These are phyloP conservation scores for Bombus soroeensis DNA, from an alignment of 1,140 invertebrate species.

Conservation along the genomic window DNA sequence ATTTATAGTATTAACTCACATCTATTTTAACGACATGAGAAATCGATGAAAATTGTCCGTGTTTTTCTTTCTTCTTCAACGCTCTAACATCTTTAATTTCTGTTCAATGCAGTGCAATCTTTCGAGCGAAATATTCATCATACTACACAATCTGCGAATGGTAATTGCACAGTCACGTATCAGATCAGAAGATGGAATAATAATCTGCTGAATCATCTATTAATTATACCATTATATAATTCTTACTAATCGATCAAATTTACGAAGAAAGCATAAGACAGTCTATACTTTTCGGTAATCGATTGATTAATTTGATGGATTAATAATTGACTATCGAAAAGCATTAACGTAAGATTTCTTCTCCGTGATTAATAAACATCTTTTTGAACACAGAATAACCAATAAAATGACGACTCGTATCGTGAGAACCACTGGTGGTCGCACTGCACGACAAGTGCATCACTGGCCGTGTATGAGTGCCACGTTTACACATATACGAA, in stretches of 20 bases:
- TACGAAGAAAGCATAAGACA: no score
- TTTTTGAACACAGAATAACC: neutral
- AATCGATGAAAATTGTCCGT: neutral
- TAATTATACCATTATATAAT: neutral
- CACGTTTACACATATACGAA: constrained; percentile 1
- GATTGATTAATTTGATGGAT: no score
- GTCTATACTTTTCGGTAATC: no score
- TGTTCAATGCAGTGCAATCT: no score
- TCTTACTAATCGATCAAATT: neutral
- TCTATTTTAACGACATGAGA: neutral
- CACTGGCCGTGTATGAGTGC: constrained; percentile 35
- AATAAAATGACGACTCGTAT: neutral
- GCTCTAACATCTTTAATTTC: no score
- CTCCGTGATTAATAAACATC: neutral
- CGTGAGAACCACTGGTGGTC: constrained; percentile 60
- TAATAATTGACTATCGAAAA: no score
- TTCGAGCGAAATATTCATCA: neutral
- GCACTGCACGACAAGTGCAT: constrained; percentile 68
- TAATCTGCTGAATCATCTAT: neutral
- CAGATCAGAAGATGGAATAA: no score
- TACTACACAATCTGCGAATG: neutral
- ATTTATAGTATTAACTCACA: neutral
- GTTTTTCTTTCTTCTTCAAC: no score
- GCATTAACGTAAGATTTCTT: no score
- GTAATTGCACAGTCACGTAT: neutral